A percentile compares a stretch with the other conserved stretches of the same genome.
phyloP scores from a whole-genome alignment of 2,797 vertebrate genomes.

The Emys orbicularis region DNA sequence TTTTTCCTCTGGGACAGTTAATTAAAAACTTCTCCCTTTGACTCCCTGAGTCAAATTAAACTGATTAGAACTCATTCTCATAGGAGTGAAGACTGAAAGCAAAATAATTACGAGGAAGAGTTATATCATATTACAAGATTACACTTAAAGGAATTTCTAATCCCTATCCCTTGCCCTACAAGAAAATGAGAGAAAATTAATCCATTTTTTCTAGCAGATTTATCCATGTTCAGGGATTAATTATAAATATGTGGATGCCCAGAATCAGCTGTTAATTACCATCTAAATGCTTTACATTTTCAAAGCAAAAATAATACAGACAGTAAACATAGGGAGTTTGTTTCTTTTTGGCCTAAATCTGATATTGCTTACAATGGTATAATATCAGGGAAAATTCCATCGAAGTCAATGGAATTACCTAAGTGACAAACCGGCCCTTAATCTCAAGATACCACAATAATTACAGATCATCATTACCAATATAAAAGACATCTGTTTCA shows the following conservation, averaged over 20 bases:
- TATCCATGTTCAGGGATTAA: not conserved
- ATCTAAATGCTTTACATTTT: not conserved
- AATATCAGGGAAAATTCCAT: not conserved
- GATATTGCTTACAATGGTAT: not conserved
- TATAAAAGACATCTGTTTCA: not conserved
- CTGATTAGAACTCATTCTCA: not conserved
- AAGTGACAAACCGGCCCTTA: not conserved
- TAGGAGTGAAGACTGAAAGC: not conserved
- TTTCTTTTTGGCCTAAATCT: constrained; percentile 15
- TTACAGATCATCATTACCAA: constrained; percentile 1
- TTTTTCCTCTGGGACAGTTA: not conserved
- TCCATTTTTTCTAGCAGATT: not conserved
- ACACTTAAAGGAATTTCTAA: not conserved
- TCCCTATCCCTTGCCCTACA: not conserved
- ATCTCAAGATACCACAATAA: constrained; percentile 29
- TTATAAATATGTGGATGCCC: not conserved
- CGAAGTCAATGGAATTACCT: not conserved
- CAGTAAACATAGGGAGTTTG: not conserved
- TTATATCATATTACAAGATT: not conserved
- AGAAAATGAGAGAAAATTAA: not conserved
- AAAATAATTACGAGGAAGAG: not conserved
- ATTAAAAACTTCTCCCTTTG: not conserved
- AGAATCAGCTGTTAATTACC: not conserved
- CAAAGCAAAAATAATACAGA: not conserved
- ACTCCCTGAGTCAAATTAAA: not conserved